phyloP scores from a whole-genome alignment of 2,113 vertebrate species.

The Mustelus asterias region DNA sequence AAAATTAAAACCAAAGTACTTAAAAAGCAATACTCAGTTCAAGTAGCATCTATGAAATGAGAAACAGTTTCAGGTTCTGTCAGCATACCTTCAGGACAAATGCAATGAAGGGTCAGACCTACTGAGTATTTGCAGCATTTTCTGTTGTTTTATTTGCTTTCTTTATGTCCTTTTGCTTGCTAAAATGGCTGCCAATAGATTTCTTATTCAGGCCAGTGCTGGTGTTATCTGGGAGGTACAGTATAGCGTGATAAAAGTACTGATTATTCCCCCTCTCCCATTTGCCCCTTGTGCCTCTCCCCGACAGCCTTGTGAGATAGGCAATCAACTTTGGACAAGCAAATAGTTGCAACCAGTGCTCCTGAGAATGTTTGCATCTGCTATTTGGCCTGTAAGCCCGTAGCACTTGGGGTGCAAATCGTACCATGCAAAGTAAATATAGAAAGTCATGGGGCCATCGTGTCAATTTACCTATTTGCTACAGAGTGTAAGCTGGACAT shows the following conservation, averaged over 20 bases:
- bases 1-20: too few species aligned
- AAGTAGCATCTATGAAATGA: background rate
- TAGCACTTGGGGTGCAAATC: background rate
- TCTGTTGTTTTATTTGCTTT: background rate
- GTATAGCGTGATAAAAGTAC: background rate
- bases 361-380: background rate
- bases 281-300: background rate
- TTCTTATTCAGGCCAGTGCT: background rate
- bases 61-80: background rate
- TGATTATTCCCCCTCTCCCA: background rate
- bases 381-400: background rate
- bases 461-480: background rate
- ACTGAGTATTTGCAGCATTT: background rate
- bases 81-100: background rate
- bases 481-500: background rate
- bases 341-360: background rate
- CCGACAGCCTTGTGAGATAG: background rate
- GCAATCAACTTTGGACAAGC: background rate
- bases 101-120: background rate
- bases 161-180: background rate
- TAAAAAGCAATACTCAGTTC: background rate
- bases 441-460: background rate
- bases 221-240: background rate
- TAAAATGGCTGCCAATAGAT: background rate
- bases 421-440: background rate